Evolutionary conservation across 1,140 invertebrate genomes (phyloP).

Genomic region (Meloidogyne floridensis): DNA sequence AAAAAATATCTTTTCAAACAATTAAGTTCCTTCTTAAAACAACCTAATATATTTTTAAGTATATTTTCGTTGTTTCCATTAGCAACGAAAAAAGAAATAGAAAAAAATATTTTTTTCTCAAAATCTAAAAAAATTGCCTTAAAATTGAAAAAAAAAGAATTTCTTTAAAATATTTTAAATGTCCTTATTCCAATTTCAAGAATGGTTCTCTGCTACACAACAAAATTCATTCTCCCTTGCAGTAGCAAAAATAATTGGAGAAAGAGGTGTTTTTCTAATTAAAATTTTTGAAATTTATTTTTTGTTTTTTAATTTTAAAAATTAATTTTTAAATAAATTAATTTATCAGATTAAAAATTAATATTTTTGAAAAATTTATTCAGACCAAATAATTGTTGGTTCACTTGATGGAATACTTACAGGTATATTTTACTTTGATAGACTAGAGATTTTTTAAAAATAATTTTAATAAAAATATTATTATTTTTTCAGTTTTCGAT

Average conservation of each 20-base stretch:
- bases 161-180: slow-evolving; percentile 18
- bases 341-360: background rate
- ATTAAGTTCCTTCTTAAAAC: too few relatives aligned
- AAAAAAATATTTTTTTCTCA: background rate
- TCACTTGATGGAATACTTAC: slow-evolving; percentile 40
- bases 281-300: background rate
- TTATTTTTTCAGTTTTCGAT: slow-evolving; percentile 31
- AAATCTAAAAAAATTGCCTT: background rate
- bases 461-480: background rate
- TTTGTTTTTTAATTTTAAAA: slow-evolving; percentile 4
- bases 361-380: slow-evolving; percentile 21
- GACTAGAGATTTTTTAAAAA: background rate
- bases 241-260: slow-evolving; percentile 38
- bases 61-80: too few relatives aligned
- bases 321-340: background rate
- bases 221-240: slow-evolving; percentile 30
- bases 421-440: slow-evolving; percentile 8
- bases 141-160: background rate
- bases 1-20: too few relatives aligned
- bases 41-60: too few relatives aligned
- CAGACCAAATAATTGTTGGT: slow-evolving; percentile 51
- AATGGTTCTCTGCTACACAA: slow-evolving; percentile 42
- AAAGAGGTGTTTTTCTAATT: slow-evolving; percentile 34
- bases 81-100: background rate
- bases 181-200: slow-evolving; percentile 54